Base-by-base conservation (phyloP, 2,797 vertebrate genomes). In the Leuciscus waleckii region DNA sequence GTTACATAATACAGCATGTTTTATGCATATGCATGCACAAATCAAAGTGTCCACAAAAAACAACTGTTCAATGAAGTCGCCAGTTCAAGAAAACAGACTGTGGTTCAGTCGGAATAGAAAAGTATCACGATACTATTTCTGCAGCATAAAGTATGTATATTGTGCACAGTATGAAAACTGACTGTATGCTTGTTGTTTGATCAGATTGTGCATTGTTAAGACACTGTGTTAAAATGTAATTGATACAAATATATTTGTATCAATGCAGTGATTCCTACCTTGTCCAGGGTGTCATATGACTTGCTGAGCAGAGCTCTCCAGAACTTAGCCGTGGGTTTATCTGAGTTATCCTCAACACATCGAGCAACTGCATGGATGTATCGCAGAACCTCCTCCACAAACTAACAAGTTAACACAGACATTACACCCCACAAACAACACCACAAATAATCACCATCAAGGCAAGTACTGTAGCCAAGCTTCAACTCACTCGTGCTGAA, bases 241-340 rank as follows among this genome's bases (percentile, higher is more conserved):
- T n/a, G 5, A 26, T n/a, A 58, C n/a, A 61, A 61, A 61, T 61
- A 10, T 13, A 65, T 29, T 16, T 65, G 61, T 65, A 65, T 4
- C 6, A 46, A 26, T 51, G 10, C 32, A 23, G 58, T 17, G 7
- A 32, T 35, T 88, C 92, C 23, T 70, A 99, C 98, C 94, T 99
- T 98, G 79, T 99, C 98, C 85, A 99, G 91, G 83, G 97, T 89
- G n/a, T 99, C 97, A 0, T 99, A 99, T 8, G 95, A 91, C 88
- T 97, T 99, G 79, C 95, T 98, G 46, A 99, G 97, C 74, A 99
- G 95, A 17, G 96, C 97, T 77, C 97, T 96, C 98, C 98, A 99
- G 88, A 98, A 99, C 92, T 98, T 99, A 39, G 95, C 96, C 0
- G 97, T 98, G 58, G 96, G 94, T 86, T 95, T 96, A 91, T 98